phyloP scores from a whole-genome alignment of 2,797 vertebrate species.

The Epinephelus coioides region DNA sequence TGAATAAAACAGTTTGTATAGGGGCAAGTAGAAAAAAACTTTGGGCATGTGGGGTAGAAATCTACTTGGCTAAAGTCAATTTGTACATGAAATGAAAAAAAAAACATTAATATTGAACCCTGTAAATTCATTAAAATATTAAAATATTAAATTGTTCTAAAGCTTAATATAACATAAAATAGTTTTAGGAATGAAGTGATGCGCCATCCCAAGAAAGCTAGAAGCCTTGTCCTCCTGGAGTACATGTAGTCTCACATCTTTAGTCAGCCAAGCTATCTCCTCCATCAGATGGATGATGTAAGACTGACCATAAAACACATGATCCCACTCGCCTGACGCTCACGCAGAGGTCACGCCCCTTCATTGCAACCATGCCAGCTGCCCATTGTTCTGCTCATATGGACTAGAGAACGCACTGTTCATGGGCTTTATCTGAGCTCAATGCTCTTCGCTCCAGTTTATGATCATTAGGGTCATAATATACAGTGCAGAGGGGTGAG shows the following conservation, averaged over 20 bases:
- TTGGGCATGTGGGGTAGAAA: too few species aligned
- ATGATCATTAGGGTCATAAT: slow-evolving; percentile 31
- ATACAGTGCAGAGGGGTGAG: slow-evolving; percentile 20
- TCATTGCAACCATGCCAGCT: slow-evolving; percentile 32
- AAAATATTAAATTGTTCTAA: background rate
- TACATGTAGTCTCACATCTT: slow-evolving; percentile 8
- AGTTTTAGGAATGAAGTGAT: background rate
- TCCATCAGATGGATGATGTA: slow-evolving; percentile 40
- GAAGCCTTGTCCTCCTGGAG: background rate
- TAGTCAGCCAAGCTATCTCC: slow-evolving; percentile 22
- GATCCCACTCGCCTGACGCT: slow-evolving; percentile 51
- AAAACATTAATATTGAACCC: too few species aligned
- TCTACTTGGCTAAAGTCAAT: too few species aligned
- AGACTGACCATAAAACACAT: slow-evolving; percentile 61
- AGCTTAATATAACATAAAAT: background rate
- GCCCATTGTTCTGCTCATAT: background rate
- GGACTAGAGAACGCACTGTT: slow-evolving; percentile 2
- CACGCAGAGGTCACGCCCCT: slow-evolving; percentile 51
- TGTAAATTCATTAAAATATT: too few species aligned
- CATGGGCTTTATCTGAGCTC: slow-evolving; percentile 1
- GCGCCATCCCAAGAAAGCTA: background rate
- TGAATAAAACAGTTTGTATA: too few species aligned
- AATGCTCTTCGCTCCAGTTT: slow-evolving; percentile 27
- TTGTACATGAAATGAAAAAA: too few species aligned
- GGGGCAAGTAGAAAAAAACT: too few species aligned